phyloP scores from a whole-genome alignment of 2,113 vertebrate species.

The Neotoma lepida region DNA sequence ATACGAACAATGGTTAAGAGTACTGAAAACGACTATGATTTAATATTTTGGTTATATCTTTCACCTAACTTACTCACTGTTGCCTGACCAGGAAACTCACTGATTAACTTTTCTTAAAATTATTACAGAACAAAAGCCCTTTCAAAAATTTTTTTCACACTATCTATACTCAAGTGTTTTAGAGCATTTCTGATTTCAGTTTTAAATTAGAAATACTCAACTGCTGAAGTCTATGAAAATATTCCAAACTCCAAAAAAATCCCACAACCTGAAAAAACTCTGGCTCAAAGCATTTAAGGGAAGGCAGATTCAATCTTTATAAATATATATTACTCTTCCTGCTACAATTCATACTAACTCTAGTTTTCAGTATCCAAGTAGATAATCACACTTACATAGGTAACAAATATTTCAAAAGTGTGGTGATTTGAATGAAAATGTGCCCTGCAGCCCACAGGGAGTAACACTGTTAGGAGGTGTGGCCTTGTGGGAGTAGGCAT shows the following conservation, averaged over 20 bases:
- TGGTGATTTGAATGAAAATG: too few relatives aligned
- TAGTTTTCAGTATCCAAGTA: too few relatives aligned
- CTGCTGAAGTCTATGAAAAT: not conserved
- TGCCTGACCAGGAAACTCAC: slow-evolving; percentile 1
- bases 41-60: not conserved
- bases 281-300: not conserved
- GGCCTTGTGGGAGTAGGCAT: too few relatives aligned
- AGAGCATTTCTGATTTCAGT: not conserved
- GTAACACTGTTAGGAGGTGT: too few relatives aligned
- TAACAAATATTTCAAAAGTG: not conserved
- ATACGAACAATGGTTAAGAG: not conserved
- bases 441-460: too few relatives aligned
- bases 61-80: slow-evolving; percentile 23
- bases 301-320: not conserved
- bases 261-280: not conserved
- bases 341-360: not conserved
- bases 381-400: not conserved
- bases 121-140: not conserved
- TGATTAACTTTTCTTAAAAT: slow-evolving; percentile 2
- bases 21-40: not conserved
- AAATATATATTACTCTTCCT: not conserved
- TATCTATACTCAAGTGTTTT: not conserved
- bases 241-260: not conserved
- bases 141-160: not conserved
- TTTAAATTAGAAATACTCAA: not conserved